Conservation (phyloP, 2,888 invertebrate genomes). For the Apotomis capreana region DNA sequence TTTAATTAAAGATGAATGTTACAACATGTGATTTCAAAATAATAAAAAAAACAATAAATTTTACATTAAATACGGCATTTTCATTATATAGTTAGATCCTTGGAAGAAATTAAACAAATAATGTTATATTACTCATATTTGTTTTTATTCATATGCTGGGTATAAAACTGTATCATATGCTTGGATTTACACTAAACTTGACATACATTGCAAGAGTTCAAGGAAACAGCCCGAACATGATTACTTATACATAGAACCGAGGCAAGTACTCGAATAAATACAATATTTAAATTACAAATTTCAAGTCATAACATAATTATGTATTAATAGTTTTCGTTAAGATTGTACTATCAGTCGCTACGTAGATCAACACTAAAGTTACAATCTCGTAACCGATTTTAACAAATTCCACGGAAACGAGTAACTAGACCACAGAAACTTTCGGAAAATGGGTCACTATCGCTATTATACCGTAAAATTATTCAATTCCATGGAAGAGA, state of each 20-base stretch:
- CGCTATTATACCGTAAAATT: constrained; percentile 16
- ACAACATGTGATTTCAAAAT: constrained; percentile 85
- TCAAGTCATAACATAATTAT: constrained; percentile 20
- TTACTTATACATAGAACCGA: constrained; percentile 21
- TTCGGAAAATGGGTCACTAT: not conserved
- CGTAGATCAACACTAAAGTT: not conserved
- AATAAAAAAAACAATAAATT: constrained; percentile 85
- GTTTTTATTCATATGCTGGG: constrained; percentile 45
- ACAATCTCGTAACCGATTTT: not conserved
- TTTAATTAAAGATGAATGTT: constrained; percentile 87
- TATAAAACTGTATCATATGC: constrained; percentile 56
- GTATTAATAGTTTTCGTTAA: constrained; percentile 9
- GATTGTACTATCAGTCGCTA: constrained; percentile 24
- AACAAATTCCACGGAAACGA: not conserved
- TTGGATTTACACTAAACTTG: constrained; percentile 22
- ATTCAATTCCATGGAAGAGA: constrained; percentile 35
- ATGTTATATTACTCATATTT: constrained; percentile 30
- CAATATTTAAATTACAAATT: constrained; percentile 21
- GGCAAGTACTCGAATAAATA: constrained; percentile 34
- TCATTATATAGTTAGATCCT: constrained; percentile 30
- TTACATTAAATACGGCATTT: constrained; percentile 70
- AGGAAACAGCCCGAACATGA: constrained; percentile 15
- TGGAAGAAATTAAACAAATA: constrained; percentile 25
- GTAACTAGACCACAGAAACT: not conserved
- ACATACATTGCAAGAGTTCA: constrained; percentile 14